Base-by-base conservation (phyloP, 2,797 vertebrate species). In the Scomberomorus guttatus region DNA sequence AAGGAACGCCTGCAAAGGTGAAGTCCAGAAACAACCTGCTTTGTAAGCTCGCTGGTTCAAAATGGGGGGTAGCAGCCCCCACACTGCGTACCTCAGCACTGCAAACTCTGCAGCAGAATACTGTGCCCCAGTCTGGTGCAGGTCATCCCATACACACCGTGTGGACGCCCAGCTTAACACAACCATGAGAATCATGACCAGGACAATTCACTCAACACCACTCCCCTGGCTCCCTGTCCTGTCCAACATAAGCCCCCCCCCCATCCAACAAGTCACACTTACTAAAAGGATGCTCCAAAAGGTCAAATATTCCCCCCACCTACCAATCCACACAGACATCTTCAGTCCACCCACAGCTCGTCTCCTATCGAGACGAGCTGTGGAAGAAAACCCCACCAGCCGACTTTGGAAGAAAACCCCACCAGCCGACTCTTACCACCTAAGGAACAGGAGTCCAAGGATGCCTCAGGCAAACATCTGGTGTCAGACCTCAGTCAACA, bases 281-380 rank as follows among this genome's bases (percentile, higher is more conserved):
- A 66, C 48, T 22, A 5, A 37, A 34, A 52, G 42, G 48, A 54
- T 66, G 64, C 20, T 66, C 6, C 64, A 67, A 55, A 55, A 39
- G n/a, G 20, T 25, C 13, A 10, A 67, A 67, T 13, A 34, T 25
- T 66, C 27, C 5, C 64, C 64, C 5, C 32, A 37, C 37, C 37
- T 37, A 0, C 9, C 2, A 37, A 11, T 37, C 37, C 37, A 37
- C 7, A 10, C 37, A 37, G 34, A 37, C 37, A 37, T 37, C 37
- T 37, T 37, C 37, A 37, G 11, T 37, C 37, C 37, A 37, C 37
- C 37, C 2, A 10, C 37, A 11, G 37, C 10, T 37, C 37, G 9
- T 37, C 37, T 37, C 11, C 29, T 10, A 37, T 37, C 37, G 11
- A 37, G 37, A 37, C 2, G 11, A 37, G n/a, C n/a, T n/a, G n/a